Conservation (phyloP, 1,140 invertebrate genomes). For the Macrocentrus cingulum region DNA sequence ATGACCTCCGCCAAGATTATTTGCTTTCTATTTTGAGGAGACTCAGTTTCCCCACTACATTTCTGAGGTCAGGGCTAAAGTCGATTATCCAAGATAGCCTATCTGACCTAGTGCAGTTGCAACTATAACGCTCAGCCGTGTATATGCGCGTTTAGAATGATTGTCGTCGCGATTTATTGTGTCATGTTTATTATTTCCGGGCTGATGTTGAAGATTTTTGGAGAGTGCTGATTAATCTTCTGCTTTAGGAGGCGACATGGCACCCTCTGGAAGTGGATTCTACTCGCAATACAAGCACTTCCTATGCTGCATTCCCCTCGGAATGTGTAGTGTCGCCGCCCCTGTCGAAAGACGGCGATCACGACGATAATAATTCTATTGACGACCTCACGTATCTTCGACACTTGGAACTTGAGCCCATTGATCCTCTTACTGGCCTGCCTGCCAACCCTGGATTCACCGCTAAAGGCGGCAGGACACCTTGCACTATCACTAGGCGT, state of each 20-base stretch:
- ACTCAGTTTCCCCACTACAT: too few species aligned
- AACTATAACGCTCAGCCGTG: too few species aligned
- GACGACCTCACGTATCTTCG: conserved; percentile 68
- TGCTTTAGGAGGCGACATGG: conserved; percentile 58
- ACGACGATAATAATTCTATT: conserved; percentile 55
- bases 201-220: conserved; percentile 50
- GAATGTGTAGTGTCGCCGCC: conserved; percentile 48
- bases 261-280: conserved; percentile 56
- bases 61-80: conserved; percentile 54
- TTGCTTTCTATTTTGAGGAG: too few species aligned
- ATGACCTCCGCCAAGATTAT: too few species aligned
- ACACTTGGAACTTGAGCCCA: conserved; percentile 77
- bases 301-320: conserved; percentile 46
- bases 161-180: conserved; percentile 55
- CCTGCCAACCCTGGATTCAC: conserved; percentile 51
- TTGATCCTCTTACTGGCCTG: conserved; percentile 51
- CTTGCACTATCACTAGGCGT: conserved; percentile 77
- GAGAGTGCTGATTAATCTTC: conserved; percentile 49
- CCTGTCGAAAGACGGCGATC: conserved; percentile 49
- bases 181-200: conserved; percentile 51
- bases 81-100: conserved; percentile 48
- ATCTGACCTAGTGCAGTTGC: too few species aligned
- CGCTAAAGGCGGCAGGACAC: conserved; percentile 70
- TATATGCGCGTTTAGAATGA: too few species aligned
- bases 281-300: conserved; percentile 49